Base-by-base conservation (phyloP, 2,797 vertebrate species). In the Hafferia zeledoni region DNA sequence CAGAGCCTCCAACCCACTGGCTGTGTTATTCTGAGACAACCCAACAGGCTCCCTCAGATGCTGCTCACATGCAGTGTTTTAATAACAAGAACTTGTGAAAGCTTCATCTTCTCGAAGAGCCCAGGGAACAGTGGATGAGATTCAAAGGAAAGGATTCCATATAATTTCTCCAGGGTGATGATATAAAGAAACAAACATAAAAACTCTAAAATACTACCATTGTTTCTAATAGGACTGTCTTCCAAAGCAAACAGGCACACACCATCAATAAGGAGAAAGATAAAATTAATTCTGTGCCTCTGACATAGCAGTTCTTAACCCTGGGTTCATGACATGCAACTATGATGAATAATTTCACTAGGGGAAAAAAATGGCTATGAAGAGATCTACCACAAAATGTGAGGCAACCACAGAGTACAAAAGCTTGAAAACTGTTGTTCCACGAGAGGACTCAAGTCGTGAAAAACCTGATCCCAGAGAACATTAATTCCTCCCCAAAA, bases 331-430 rank as follows among this genome's bases (percentile, higher is more conserved):
- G 28, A n/a, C 65, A 52, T 22, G 13, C 15, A 83, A 46, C 13
- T 27, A 15, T 33, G 33, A 3, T 3, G 70, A 77, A 27, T 27
- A 30, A 60, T 50, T 93, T 52, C 64, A 74, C 1, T 30, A 16
- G 5, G 5, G 6, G 2, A 2, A 6, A 47, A 53, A 31, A 33
- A 18, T 10, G 0, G 0, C 31, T 31, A 19, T 5, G 10, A 91
- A 56, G 25, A 33, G n/a, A 72, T 27, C 7, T 10, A 33, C 19
- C 43, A 23, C n/a, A 82, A 65, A 75, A 46, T 1, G 6, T 2
- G 5, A 89, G 19, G 43, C 12, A 87, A 63, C 1, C 50, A 81
- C 15, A 52, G 20, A 57, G 19, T 27, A 47, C 8, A 47, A 76
- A 22, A 92, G 44, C 49, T 60, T 77, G 47, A 43, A 57, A 83